Evolutionary conservation across 2,888 invertebrate genomes (phyloP).

Genomic region (Cephus nigrinus): DNA sequence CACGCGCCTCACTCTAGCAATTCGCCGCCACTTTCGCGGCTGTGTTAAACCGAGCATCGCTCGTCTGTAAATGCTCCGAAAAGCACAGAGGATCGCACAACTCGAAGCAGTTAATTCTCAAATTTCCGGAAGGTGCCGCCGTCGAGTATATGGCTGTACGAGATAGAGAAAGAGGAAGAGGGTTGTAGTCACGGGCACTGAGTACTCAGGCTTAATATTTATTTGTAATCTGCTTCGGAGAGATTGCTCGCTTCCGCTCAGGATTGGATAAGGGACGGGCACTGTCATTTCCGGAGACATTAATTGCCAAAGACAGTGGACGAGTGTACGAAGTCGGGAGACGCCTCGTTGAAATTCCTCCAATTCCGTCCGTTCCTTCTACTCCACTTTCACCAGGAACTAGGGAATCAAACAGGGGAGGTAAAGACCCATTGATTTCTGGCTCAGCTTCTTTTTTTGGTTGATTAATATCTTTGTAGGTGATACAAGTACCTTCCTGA

Average conservation of each 20-base stretch:
- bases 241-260: constrained; percentile 58
- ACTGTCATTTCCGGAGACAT: constrained; percentile 53
- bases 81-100: neutral
- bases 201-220: constrained; percentile 41
- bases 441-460: neutral
- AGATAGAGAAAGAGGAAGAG: neutral
- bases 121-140: constrained; percentile 49
- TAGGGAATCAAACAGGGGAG: neutral
- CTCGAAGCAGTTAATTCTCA: constrained; percentile 40
- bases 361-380: neutral
- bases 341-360: neutral
- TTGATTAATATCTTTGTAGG: neutral
- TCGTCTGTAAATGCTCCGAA: neutral
- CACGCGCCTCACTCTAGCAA: neutral
- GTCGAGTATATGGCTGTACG: constrained; percentile 1
- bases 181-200: neutral
- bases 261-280: constrained; percentile 42
- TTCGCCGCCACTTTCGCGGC: constrained; percentile 1
- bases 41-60: neutral
- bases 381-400: neutral
- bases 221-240: constrained; percentile 54
- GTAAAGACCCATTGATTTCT: neutral
- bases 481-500: neutral
- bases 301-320: constrained; percentile 42
- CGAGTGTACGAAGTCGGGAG: neutral